Base-by-base conservation (phyloP, 1,140 invertebrate genomes). In the Philaenus spumarius region DNA sequence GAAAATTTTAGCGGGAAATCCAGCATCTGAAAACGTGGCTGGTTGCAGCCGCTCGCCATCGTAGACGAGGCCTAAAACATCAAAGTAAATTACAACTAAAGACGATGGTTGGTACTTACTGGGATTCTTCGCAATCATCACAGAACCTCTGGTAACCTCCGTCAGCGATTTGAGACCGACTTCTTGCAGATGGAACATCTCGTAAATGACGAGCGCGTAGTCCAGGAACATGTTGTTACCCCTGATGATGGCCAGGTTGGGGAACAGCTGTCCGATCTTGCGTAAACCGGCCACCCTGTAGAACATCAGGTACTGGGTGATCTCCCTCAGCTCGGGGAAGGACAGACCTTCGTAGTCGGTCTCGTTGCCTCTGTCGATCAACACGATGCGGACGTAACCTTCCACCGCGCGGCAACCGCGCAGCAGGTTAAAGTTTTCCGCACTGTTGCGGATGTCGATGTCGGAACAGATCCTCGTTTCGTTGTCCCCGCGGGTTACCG, bases 231-330 rank as follows among this genome's bases (percentile, higher is more conserved):
- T 75, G 26, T 80, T 77, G 61, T 87, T 81, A 17, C 96, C 96
- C 9, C 94, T 81, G 60, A 98, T 97, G 23, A 98, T 84, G 11
- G 86, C 75, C 67, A 99, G 76, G 74, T 98, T 98, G 3, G 96
- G 96, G 72, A 99, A 98, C 17, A 98, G 75, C 60, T 83, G 76
- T 3, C 82, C 82, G 19, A 99, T 73, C 48, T 86, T 88, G 22
- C 75, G 77, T 11, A 98, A 73, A 37, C 87, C 86, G 61, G 77
- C 78, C 9, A 91, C 83, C 62, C 89, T 82, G 70, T 81, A 90
- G 1, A 92, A 66, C 11, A 91, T 64, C 54, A 93, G 68, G 63
- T 78, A 81, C 35, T 80, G 81, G 2, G 80, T 81, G 62, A 86
- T 79, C 74, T 93, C 78, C 39, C 76, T 73, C 1, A 85, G 70